Evolutionary conservation across 2,113 vertebrate species (phyloP).

Genomic region (Sigmodon hispidus): DNA sequence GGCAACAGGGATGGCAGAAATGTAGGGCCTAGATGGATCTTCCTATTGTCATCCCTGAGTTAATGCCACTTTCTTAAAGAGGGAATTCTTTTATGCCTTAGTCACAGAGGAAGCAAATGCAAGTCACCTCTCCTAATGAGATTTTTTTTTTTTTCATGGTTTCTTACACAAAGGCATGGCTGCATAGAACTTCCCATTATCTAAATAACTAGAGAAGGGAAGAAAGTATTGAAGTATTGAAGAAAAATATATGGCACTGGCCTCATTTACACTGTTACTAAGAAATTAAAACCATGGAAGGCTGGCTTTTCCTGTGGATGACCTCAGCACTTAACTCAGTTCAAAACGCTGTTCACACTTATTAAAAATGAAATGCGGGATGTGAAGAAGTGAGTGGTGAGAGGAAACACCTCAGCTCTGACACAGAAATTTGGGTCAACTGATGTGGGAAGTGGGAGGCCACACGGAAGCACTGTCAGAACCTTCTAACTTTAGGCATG

Average conservation of each 20-base stretch:
- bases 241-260: neutral
- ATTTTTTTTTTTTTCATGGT: neutral
- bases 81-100: conserved; percentile 6
- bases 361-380: conserved; percentile 30
- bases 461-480: neutral
- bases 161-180: conserved; percentile 15
- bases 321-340: neutral
- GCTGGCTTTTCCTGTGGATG: neutral
- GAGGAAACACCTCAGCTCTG: neutral
- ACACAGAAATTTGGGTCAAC: conserved; percentile 36
- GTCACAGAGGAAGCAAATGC: neutral
- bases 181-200: conserved; percentile 7
- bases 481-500: neutral
- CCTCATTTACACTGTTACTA: neutral
- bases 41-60: neutral
- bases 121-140: conserved; percentile 46
- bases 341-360: conserved; percentile 3
- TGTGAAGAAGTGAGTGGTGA: neutral
- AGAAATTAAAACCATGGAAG: neutral
- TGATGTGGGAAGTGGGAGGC: neutral
- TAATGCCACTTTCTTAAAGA: conserved; percentile 32
- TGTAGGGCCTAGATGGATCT: neutral
- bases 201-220: neutral
- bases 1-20: neutral
- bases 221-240: neutral